Base-by-base conservation (phyloP, 1,140 invertebrate genomes). In the Coptotermes formosanus region DNA sequence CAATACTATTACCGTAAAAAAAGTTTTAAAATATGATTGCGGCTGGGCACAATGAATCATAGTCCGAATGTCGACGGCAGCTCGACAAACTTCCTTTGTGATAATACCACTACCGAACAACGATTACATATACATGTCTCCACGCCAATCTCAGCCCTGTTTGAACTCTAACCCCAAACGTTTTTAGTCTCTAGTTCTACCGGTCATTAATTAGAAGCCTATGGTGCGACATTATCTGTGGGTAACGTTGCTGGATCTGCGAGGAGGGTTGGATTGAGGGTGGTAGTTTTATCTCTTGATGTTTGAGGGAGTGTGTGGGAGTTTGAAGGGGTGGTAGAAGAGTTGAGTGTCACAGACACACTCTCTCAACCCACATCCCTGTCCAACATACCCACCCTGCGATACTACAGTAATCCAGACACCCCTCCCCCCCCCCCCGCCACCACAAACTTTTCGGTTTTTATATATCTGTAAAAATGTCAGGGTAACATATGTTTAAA, bases 171-270 rank as follows among this genome's bases (percentile, higher is more conserved):
- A 21, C 59, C 59, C 59, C 21, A 21, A 64, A 64, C 64, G 30
- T 30, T 75, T 75, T 75, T 75, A n/a, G n/a, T 12, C n/a, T 30
- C 9, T 2, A 75, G n/a, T 75, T 75, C 64, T 75, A 75, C 64
- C 64, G 64, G 64, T 75, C 64, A 75, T 75, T 75, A 75, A 75
- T 75, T 75, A 75, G 64, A 75, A 75, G 64, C 64, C 64, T 75
- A 75, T 30, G n/a, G 64, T 7, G 64, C 4, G 64, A 75, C 64
- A 75, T 75, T 75, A 75, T 75, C 64, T 75, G 7, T 2, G 64
- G 11, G n/a, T 75, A 75, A 75, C 64, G 64, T 75, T 14, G n/a
- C 64, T 75, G 64, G 59, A 25, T 30, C 64, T 75, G 25, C 8
- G 25, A 75, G 64, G 64, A 75, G 64, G 64, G 64, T 75, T 14